Base-by-base conservation (phyloP, 2,113 vertebrate species). In the Corythoichthys haematopterus region DNA sequence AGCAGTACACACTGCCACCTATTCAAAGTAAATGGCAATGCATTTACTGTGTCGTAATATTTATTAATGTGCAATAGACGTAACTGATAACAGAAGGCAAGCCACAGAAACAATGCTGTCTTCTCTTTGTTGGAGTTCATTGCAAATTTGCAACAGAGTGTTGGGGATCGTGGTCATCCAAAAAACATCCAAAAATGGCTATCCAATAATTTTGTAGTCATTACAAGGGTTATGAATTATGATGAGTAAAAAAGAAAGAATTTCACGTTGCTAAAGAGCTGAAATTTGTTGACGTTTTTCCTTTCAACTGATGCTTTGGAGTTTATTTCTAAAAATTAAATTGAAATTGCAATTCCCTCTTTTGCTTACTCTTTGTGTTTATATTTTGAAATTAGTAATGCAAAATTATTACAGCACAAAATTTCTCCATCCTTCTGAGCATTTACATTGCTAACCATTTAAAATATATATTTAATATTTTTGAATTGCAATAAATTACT, bases 291-390 rank as follows among this genome's bases (percentile, higher is more conserved):
- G 64, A 70, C 63, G 62, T 82, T 58, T 84, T 85, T 80, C 68
- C 55, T 83, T 87, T 85, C 64, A 84, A 78, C 64, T 82, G 58
- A 80, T 85, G 72, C 80, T 85, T 84, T 85, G 74, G 77, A 80
- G 83, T 86, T 88, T 89, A 74, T 75, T 79, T 83, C 72, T 62
- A 84, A 86, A 28, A 43, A 43, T 43, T 43, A 43, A 84, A 84
- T 70, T 75, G 70, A 87, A 83, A 64, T 80, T 72, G 28, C 69
- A 74, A 69, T 50, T 52, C 69, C 14, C 11, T 59, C 64, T 40
- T 83, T 60, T 4, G 66, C 6, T 60, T 5, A 66, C 6, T 57
- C 52, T 66, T 62, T 43, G 67, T 14, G 2, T 60, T 20, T 46
- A 6, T 53, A 4, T 4, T 59, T 57, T 2, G 7, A 28, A 28